Conservation (phyloP, 2,888 invertebrate genomes). For the Apamea anceps region DNA sequence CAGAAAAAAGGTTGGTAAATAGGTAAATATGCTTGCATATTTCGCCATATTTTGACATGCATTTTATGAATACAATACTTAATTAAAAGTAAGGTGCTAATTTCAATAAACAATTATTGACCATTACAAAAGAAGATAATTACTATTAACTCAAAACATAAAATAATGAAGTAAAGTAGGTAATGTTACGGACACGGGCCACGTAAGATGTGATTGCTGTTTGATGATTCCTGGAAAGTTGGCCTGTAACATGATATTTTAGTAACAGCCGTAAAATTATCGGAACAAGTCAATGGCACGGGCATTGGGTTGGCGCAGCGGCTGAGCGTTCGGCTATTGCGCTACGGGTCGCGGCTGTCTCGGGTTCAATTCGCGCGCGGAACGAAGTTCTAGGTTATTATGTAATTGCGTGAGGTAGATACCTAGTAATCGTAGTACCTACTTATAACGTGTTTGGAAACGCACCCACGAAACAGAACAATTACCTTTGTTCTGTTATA, state of each 20-base stretch:
- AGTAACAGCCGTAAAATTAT: conserved; percentile 50
- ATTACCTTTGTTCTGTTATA: no score
- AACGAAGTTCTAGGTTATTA: background rate
- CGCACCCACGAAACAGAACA: background rate
- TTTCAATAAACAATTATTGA: background rate
- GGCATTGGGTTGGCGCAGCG: background rate
- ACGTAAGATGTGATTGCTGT: background rate
- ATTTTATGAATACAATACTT: background rate
- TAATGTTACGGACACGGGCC: no score
- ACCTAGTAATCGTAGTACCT: background rate
- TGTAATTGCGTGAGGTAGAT: background rate
- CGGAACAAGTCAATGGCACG: conserved; percentile 43
- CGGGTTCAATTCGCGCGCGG: background rate
- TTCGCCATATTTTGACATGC: background rate
- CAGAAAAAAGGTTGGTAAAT: background rate
- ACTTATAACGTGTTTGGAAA: background rate
- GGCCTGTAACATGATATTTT: conserved; percentile 46
- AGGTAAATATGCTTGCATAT: background rate
- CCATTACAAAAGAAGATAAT: background rate
- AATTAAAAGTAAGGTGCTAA: background rate
- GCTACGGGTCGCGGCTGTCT: background rate
- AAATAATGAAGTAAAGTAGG: background rate
- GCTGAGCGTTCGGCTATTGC: background rate
- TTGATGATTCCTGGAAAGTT: conserved; percentile 38
- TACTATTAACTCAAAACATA: background rate